A percentile compares a stretch with the other conserved stretches of the same genome.
phyloP scores from a whole-genome alignment of 1,140 invertebrate genomes.

The Listronotus oregonensis region DNA sequence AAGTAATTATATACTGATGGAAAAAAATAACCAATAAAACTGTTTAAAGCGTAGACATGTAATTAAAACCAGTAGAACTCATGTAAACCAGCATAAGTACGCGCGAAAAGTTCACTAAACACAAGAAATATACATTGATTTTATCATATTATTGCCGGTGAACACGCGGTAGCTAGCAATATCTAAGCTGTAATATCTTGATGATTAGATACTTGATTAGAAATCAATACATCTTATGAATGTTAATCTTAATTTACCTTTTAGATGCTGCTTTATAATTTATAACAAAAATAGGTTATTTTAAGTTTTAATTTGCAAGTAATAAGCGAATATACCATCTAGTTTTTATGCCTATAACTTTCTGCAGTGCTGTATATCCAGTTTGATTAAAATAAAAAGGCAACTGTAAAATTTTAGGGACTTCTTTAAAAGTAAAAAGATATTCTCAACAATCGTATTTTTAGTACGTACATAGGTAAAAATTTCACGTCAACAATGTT shows the following conservation, averaged over 20 bases:
- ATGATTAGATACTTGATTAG: slow-evolving; percentile 1
- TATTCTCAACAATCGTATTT: no score
- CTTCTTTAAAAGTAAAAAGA: no score
- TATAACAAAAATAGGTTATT: neutral
- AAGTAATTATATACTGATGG: no score
- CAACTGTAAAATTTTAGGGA: no score
- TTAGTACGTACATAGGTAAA: no score
- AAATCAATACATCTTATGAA: slow-evolving; percentile 20
- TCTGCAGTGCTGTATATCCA: no score
- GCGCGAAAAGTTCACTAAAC: slow-evolving; percentile 15
- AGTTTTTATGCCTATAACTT: no score
- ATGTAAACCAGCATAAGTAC: slow-evolving; percentile 7
- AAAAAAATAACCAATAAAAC: no score
- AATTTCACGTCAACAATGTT: no score
- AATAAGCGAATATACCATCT: no score
- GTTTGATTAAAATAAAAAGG: no score
- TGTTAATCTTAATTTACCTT: slow-evolving; percentile 6
- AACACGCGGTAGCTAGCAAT: slow-evolving; percentile 21
- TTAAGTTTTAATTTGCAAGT: neutral
- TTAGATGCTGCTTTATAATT: neutral
- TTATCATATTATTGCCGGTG: slow-evolving; percentile 10
- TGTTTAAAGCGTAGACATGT: neutral
- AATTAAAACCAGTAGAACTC: slow-evolving; percentile 6
- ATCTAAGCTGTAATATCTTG: slow-evolving; percentile 15
- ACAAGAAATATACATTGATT: slow-evolving; percentile 19